Evolutionary conservation across 1,140 invertebrate species (phyloP).

Genomic region (Hylaeus volcanicus): DNA sequence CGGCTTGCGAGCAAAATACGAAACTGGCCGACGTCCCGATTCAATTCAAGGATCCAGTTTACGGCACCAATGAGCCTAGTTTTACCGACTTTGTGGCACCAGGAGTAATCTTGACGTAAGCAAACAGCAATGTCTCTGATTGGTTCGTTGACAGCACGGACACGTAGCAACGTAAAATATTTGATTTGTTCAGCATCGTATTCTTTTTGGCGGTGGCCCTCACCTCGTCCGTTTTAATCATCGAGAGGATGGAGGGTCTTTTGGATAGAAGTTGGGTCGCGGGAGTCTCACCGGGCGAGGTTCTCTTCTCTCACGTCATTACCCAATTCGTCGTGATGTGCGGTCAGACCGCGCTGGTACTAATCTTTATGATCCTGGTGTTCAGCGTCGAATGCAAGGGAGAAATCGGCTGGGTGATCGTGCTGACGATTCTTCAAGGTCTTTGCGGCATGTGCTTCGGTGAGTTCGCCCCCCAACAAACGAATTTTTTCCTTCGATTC

Average conservation of each 20-base stretch:
- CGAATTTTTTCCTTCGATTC: too few relatives aligned
- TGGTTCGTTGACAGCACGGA: background rate
- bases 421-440: conserved; percentile 92
- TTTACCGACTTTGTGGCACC: conserved; percentile 95
- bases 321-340: conserved; percentile 97
- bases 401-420: conserved; percentile 90
- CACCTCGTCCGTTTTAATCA: conserved; percentile 94
- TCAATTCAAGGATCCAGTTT: conserved; percentile 91
- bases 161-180: background rate
- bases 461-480: conserved; percentile 57
- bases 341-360: conserved; percentile 92
- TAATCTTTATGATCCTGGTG: conserved; percentile 94
- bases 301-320: conserved; percentile 94
- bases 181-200: conserved; percentile 87
- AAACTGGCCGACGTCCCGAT: conserved; percentile 91
- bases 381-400: conserved; percentile 93
- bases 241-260: conserved; percentile 94
- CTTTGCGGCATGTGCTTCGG: conserved; percentile 97
- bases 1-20: conserved; percentile 87
- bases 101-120: conserved; percentile 95
- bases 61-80: conserved; percentile 91
- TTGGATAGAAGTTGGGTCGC: conserved; percentile 93
- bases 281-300: conserved; percentile 93
- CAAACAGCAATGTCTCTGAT: conserved; percentile 40
- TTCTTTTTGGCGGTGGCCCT: conserved; percentile 97